Percentiles rank a stretch among this genome's conserved stretches.
Conservation (phyloP, 2,888 invertebrate species). For the Euspilapteryx auroguttella region DNA sequence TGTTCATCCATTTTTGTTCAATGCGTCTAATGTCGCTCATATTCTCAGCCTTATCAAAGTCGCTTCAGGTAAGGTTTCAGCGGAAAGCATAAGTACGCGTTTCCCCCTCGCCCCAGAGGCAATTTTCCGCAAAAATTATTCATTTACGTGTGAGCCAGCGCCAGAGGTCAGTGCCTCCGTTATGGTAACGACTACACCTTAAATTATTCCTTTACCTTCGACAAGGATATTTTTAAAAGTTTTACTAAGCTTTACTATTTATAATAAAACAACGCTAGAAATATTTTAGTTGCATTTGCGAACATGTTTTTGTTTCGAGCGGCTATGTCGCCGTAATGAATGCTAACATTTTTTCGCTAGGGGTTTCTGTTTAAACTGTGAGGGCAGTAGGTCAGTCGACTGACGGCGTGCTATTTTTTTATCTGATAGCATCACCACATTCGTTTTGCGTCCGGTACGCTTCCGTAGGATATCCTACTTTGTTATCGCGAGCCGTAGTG, state of each 20-base stretch:
- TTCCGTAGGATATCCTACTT: conserved; percentile 38
- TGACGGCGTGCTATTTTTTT: conserved; percentile 16
- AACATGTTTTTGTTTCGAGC: too few relatives aligned
- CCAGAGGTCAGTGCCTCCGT: conserved; percentile 15
- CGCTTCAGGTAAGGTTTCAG: conserved; percentile 6
- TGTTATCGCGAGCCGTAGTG: conserved; percentile 18
- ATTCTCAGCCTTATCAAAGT: too few relatives aligned
- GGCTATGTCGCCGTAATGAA: too few relatives aligned
- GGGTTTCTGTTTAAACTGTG: background rate
- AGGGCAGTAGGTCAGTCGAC: conserved; percentile 17
- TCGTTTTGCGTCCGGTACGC: conserved; percentile 19
- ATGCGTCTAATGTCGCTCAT: too few relatives aligned
- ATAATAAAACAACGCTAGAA: too few relatives aligned
- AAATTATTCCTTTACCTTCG: conserved; percentile 4
- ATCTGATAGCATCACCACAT: conserved; percentile 23
- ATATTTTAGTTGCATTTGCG: too few relatives aligned
- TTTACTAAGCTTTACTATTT: too few relatives aligned
- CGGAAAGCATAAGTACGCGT: conserved; percentile 17
- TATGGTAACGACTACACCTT: conserved; percentile 13
- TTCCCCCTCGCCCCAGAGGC: conserved; percentile 11
- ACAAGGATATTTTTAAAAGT: too few relatives aligned
- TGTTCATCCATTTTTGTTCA: too few relatives aligned
- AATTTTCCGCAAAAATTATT: conserved; percentile 17
- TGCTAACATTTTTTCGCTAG: too few relatives aligned
- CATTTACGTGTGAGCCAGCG: conserved; percentile 14